These are phyloP conservation scores for Heteromyza rotundicornis DNA, from an alignment of 2,888 invertebrate genomes.

Conservation along the genomic window DNA sequence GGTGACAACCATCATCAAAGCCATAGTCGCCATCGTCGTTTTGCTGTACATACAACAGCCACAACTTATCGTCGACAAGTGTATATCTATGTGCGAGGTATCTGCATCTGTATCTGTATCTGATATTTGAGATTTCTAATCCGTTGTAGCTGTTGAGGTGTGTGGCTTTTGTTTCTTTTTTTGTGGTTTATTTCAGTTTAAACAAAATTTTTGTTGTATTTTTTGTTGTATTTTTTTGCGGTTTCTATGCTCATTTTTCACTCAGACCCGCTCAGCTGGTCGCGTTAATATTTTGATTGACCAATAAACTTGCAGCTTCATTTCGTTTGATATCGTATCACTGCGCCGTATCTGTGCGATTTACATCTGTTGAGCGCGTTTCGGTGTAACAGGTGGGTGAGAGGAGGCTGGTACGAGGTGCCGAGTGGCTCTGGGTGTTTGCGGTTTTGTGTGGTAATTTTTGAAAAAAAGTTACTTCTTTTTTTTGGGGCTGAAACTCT, in stretches of 20 bases:
- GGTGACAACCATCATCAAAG: conserved; percentile 19
- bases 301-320: conserved; percentile 61
- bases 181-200: not conserved
- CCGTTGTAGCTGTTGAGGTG: conserved; percentile 18
- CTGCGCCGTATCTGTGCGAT: not conserved
- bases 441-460: too few species aligned
- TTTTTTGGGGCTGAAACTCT: too few species aligned
- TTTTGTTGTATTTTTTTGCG: not conserved
- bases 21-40: not conserved
- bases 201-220: not conserved
- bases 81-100: not conserved
- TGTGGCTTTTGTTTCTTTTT: not conserved
- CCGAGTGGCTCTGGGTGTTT: too few species aligned
- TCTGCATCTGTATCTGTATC: conserved; percentile 2
- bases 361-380: too few species aligned
- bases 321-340: conserved; percentile 36
- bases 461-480: too few species aligned
- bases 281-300: conserved; percentile 47
- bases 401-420: too few species aligned
- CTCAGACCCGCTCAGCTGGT: not conserved
- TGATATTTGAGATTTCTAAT: conserved; percentile 30
- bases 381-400: too few species aligned
- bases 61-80: too few species aligned
- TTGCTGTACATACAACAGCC: not conserved
- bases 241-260: conserved; percentile 4